These are phyloP conservation scores for Mastomys natalensis DNA, from an alignment of 2,113 vertebrate genomes.

Conservation along the genomic window DNA sequence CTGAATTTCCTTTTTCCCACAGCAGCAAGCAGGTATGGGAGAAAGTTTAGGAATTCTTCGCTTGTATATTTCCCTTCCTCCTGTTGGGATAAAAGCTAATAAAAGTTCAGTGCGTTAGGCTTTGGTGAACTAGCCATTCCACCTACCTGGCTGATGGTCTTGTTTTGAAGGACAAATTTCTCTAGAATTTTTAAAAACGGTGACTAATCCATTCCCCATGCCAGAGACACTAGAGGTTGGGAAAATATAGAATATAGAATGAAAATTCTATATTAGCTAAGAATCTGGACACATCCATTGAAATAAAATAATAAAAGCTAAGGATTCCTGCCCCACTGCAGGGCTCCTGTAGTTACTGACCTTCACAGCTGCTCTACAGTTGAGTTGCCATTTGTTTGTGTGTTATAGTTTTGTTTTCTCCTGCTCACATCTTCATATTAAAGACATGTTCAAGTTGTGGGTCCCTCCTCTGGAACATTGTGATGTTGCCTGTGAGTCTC, in stretches of 20 bases:
- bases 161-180: neutral
- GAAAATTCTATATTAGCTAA: neutral
- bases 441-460: neutral
- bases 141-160: neutral
- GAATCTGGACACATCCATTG: neutral
- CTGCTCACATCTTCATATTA: too few relatives aligned
- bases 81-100: neutral
- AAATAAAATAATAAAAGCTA: neutral
- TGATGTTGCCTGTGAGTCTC: neutral
- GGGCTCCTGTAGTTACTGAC: too few relatives aligned
- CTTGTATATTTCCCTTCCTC: neutral
- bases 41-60: neutral
- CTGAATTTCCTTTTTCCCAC: neutral
- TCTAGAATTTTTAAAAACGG: neutral
- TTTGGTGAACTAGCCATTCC: neutral
- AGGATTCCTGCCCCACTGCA: neutral
- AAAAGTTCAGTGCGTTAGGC: neutral
- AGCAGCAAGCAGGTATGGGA: neutral
- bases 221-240: neutral
- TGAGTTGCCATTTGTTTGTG: neutral
- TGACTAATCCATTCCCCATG: neutral
- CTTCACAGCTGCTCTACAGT: neutral
- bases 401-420: rapidly evolving
- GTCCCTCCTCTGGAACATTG: neutral
- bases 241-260: too few relatives aligned